A percentile compares a stretch with the other conserved stretches of the same genome.
Conservation (phyloP, 2,797 vertebrate genomes). For the Fistularia tabacaria region DNA sequence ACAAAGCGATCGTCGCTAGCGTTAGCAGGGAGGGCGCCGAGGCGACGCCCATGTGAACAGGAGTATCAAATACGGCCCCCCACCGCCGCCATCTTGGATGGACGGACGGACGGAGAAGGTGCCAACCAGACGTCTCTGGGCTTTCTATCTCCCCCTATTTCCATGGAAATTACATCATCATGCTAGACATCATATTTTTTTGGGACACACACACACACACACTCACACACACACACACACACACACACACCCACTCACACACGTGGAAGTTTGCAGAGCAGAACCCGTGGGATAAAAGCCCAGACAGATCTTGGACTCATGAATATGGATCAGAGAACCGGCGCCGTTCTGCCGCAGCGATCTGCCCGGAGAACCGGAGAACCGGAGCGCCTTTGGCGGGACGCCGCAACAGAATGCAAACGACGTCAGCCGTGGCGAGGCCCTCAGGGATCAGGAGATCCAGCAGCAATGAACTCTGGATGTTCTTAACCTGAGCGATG, state of each 20-base stretch:
- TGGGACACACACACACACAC: conserved; percentile 19
- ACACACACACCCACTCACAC: conserved; percentile 18
- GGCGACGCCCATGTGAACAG: too few species aligned
- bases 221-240: conserved; percentile 3
- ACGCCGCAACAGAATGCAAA: too few species aligned
- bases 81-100: too few species aligned
- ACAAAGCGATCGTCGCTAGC: too few species aligned
- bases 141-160: conserved; percentile 49
- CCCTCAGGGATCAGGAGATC: too few species aligned
- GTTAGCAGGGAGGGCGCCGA: too few species aligned
- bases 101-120: too few species aligned
- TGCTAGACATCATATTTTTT: conserved; percentile 39
- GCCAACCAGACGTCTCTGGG: conserved; percentile 11
- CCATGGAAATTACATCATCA: conserved; percentile 62
- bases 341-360: conserved; percentile 33
- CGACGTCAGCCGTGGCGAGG: too few species aligned
- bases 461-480: too few species aligned
- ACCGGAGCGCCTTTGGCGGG: too few species aligned
- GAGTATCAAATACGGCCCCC: too few species aligned
- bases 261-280: conserved; percentile 46
- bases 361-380: conserved; percentile 11
- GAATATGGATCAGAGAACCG: conserved; percentile 50
- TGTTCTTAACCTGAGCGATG: too few species aligned
- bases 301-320: conserved; percentile 36
- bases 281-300: conserved; percentile 35